These are phyloP conservation scores for Theristicus caerulescens DNA, from an alignment of 2,113 vertebrate genomes.

Conservation along the genomic window DNA sequence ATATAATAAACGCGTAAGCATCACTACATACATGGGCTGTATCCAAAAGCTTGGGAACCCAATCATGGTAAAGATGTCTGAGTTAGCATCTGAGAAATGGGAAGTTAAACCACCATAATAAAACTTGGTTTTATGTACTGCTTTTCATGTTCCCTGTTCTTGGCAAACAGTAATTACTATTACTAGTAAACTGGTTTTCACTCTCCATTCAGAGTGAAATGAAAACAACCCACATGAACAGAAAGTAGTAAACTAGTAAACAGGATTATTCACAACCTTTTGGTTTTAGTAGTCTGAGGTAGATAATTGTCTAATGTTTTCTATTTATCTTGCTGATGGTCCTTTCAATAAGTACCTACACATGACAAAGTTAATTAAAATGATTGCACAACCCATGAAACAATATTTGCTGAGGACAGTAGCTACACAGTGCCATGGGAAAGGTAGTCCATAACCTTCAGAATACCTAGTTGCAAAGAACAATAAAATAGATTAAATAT, in stretches of 20 bases:
- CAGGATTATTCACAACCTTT: background rate
- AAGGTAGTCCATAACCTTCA: background rate
- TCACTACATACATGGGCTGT: background rate
- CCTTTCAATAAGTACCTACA: background rate
- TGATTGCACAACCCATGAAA: background rate
- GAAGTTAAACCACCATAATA: background rate
- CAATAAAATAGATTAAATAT: background rate
- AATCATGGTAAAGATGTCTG: background rate
- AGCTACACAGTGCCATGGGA: background rate
- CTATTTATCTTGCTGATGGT: background rate
- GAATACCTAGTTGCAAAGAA: background rate
- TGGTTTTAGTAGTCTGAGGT: background rate
- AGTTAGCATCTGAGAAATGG: background rate
- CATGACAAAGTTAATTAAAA: background rate
- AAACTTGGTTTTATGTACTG: background rate
- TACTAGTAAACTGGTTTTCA: background rate
- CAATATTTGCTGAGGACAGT: background rate
- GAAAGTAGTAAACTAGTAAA: background rate
- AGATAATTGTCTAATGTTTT: background rate
- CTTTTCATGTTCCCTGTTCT: background rate
- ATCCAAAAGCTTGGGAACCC: background rate
- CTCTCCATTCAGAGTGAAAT: background rate
- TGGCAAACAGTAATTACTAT: slow-evolving; percentile 5
- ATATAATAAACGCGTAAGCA: background rate
- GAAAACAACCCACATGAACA: background rate